phyloP scores from a whole-genome alignment of 1,140 invertebrate species.

The Holotrichia oblita region DNA sequence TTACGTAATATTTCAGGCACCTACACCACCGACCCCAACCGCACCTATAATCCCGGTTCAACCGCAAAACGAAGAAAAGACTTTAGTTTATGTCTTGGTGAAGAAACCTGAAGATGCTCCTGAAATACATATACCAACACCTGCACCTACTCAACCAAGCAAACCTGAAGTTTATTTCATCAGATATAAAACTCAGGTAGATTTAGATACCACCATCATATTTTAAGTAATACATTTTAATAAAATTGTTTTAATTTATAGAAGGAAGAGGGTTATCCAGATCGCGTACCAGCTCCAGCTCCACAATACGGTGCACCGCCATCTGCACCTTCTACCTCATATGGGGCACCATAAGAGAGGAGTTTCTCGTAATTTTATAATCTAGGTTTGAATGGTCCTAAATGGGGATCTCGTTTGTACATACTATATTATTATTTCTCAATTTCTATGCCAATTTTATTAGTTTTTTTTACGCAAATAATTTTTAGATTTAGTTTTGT shows the following conservation, averaged over 20 bases:
- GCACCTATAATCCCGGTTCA: conserved; percentile 78
- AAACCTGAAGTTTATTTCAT: conserved; percentile 89
- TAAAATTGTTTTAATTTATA: conserved; percentile 46
- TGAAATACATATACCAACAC: conserved; percentile 78
- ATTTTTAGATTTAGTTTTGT: not conserved
- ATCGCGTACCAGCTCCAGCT: conserved; percentile 59
- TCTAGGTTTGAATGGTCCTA: too few species aligned
- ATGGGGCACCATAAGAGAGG: conserved; percentile 35
- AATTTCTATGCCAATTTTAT: not conserved
- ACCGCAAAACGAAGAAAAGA: conserved; percentile 85
- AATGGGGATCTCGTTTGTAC: not conserved
- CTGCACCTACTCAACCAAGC: conserved; percentile 80
- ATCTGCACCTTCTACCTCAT: conserved; percentile 58
- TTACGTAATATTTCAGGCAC: conserved; percentile 63
- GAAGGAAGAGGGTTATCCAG: conserved; percentile 64
- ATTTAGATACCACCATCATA: not conserved
- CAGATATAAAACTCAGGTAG: conserved; percentile 83
- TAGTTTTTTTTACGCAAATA: not conserved
- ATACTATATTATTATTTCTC: not conserved
- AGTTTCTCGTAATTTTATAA: not conserved
- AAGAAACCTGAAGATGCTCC: conserved; percentile 86
- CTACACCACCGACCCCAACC: conserved; percentile 80
- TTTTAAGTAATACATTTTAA: not conserved
- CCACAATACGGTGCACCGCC: conserved; percentile 53
- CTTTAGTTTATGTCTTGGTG: conserved; percentile 84